phyloP scores from a whole-genome alignment of 2,797 vertebrate species.

The Orientallactaga sibirica region DNA sequence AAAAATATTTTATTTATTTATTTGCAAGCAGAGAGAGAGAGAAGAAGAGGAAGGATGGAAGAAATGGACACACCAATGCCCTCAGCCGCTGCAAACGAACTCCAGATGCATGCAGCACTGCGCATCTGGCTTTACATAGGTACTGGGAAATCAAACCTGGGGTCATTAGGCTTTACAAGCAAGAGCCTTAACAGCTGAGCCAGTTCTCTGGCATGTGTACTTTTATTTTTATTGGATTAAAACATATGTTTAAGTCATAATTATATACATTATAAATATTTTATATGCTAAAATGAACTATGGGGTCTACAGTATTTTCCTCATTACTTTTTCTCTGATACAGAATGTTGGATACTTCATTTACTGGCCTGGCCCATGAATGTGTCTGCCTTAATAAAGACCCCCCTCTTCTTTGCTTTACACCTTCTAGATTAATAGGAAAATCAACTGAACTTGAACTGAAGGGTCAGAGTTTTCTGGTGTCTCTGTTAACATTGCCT shows the following conservation, averaged over 20 bases:
- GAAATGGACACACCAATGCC: too few relatives aligned
- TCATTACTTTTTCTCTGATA: background rate
- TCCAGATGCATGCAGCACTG: too few relatives aligned
- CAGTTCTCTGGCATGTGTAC: too few relatives aligned
- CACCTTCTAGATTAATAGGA: slow-evolving; percentile 50
- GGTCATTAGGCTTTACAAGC: too few relatives aligned
- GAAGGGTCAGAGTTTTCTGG: slow-evolving; percentile 59
- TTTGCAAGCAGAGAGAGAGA: too few relatives aligned
- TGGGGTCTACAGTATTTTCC: background rate
- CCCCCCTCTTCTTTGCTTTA: background rate
- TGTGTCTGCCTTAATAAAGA: background rate
- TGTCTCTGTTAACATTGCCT: slow-evolving; percentile 64
- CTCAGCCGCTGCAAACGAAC: too few relatives aligned
- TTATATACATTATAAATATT: background rate
- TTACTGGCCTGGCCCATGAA: background rate
- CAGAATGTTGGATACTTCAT: background rate
- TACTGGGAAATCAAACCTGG: too few relatives aligned
- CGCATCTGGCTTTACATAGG: too few relatives aligned
- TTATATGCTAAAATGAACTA: background rate
- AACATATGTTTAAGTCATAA: background rate
- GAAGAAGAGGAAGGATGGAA: too few relatives aligned
- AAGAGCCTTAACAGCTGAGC: too few relatives aligned
- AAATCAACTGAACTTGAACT: slow-evolving; percentile 46
- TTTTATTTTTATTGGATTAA: background rate
- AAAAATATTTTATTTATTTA: too few relatives aligned